Evolutionary conservation across 2,113 vertebrate genomes (phyloP).

Genomic region (Glaucidium brasilianum): DNA sequence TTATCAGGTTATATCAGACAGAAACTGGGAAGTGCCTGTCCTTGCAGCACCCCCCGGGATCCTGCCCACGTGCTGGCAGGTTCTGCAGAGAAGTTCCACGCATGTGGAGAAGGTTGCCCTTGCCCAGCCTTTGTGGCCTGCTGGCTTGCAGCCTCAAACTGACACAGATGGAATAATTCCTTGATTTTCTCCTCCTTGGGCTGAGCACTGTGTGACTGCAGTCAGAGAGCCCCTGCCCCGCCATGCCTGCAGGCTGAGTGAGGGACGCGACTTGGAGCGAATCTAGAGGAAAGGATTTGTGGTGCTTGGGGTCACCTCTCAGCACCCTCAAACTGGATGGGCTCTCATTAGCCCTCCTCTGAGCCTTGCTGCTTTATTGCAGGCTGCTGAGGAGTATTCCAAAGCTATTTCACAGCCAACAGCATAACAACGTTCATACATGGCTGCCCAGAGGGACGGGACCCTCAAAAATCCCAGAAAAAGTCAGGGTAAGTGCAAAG

Average conservation of each 20-base stretch:
- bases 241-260: accelerated
- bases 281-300: not conserved
- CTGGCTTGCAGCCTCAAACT: not conserved
- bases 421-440: accelerated
- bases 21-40: not conserved
- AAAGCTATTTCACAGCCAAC: not conserved
- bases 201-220: accelerated
- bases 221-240: not conserved
- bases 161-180: not conserved
- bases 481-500: not conserved
- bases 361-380: not conserved
- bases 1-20: accelerated
- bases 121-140: not conserved
- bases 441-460: not conserved
- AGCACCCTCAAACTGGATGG: not conserved
- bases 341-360: not conserved
- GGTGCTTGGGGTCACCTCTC: not conserved
- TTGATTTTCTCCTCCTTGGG: not conserved
- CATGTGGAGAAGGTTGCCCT: not conserved
- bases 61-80: not conserved
- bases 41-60: too few relatives aligned
- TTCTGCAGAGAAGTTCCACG: accelerated
- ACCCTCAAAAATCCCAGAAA: not conserved
- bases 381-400: not conserved
- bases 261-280: not conserved